Evolutionary conservation across 2,797 vertebrate genomes (phyloP).

Genomic region (Decapterus maruadsi): DNA sequence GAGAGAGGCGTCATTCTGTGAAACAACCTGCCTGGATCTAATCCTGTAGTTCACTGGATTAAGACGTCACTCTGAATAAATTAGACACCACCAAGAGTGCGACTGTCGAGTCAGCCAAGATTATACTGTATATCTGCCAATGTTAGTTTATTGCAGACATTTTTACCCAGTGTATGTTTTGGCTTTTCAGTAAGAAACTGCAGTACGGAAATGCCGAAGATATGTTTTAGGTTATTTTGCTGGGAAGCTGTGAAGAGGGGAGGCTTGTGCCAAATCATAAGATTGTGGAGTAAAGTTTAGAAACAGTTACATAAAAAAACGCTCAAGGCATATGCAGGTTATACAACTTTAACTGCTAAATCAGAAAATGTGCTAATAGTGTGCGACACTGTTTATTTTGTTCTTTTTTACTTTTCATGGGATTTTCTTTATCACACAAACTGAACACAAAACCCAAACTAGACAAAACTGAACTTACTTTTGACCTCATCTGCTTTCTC

Average conservation of each 20-base stretch:
- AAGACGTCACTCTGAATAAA: background rate
- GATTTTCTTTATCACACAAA: background rate
- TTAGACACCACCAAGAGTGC: background rate
- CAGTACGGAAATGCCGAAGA: background rate
- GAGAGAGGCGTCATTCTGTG: background rate
- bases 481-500: background rate
- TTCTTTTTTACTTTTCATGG: background rate
- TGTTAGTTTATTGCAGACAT: background rate
- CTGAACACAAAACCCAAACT: background rate
- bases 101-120: background rate
- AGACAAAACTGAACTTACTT: background rate
- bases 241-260: background rate
- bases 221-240: background rate
- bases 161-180: background rate
- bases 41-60: background rate
- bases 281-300: background rate
- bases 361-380: background rate
- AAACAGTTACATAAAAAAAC: background rate
- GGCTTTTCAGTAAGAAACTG: background rate
- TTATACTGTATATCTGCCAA: background rate
- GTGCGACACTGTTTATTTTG: background rate
- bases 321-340: background rate
- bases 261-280: background rate
- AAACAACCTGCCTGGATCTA: background rate
- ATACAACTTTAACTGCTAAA: background rate